These are phyloP conservation scores for Drosophila helvetica DNA, from an alignment of 2,888 invertebrate species.

Conservation along the genomic window DNA sequence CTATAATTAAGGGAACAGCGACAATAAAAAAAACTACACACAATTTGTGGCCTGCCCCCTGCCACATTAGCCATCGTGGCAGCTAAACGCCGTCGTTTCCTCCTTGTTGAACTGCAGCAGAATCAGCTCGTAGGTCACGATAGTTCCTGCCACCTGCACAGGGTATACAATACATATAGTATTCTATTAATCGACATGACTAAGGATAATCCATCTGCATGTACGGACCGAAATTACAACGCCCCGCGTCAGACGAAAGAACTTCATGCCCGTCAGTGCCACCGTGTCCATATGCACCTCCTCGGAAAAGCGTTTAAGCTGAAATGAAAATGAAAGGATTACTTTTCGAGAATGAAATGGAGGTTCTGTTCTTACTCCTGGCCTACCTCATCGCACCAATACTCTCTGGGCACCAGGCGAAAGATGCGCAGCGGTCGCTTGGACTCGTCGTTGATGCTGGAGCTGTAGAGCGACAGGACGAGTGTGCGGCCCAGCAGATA, in stretches of 20 bases:
- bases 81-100: conserved; percentile 73
- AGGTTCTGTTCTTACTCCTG: background rate
- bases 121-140: conserved; percentile 86
- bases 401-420: conserved; percentile 83
- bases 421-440: conserved; percentile 83
- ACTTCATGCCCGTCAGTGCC: conserved; percentile 82
- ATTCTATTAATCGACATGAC: conserved; percentile 17
- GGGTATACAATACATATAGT: conserved; percentile 8
- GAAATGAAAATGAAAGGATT: conserved; percentile 22
- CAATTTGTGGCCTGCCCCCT: conserved; percentile 28
- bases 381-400: conserved; percentile 84
- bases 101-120: conserved; percentile 85
- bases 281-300: conserved; percentile 82
- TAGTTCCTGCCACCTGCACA: conserved; percentile 86
- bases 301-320: conserved; percentile 83
- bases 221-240: conserved; percentile 79
- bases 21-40: conserved; percentile 38
- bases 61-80: conserved; percentile 52
- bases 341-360: background rate
- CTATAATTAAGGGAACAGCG: conserved; percentile 59
- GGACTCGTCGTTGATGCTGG: conserved; percentile 86
- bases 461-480: conserved; percentile 85
- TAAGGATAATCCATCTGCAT: background rate
- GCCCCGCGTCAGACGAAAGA: conserved; percentile 82
- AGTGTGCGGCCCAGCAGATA: conserved; percentile 86